Conservation (phyloP, 2,797 vertebrate species). For the Lophura swinhoii region DNA sequence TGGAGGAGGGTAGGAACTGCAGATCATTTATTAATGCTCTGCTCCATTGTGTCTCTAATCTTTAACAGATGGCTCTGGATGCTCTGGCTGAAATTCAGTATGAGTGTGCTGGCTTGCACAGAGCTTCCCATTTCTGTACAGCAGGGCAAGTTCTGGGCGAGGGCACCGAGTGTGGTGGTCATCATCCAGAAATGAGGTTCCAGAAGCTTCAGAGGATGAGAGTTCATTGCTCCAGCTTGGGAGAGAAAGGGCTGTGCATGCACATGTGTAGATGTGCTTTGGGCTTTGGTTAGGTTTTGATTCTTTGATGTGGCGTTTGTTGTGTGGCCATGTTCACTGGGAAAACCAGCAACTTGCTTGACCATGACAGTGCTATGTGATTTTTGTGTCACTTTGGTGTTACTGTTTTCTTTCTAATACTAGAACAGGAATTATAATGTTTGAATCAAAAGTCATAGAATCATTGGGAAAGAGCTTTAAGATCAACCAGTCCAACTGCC, state of each 20-base stretch:
- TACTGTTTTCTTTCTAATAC: not conserved
- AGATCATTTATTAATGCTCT: conserved; percentile 46
- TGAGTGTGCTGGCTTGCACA: not conserved
- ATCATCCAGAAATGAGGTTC: not conserved
- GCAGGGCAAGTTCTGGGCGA: not conserved
- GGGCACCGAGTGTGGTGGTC: not conserved
- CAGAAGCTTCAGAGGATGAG: not conserved
- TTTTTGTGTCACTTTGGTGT: not conserved
- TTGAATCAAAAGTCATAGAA: not conserved
- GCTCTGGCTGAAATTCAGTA: not conserved
- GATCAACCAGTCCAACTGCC: no score
- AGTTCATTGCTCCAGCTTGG: not conserved
- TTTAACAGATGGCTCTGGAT: conserved; percentile 41
- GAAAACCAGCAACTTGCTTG: not conserved
- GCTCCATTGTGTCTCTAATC: conserved; percentile 43
- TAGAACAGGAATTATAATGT: not conserved
- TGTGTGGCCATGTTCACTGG: not conserved
- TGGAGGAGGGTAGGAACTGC: not conserved
- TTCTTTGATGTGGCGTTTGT: not conserved
- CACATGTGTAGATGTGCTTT: not conserved
- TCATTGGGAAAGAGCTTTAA: no score
- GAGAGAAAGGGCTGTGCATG: not conserved
- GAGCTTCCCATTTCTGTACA: not conserved
- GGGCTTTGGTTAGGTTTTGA: not conserved
- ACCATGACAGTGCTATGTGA: no score